phyloP scores from a whole-genome alignment of 2,888 invertebrate genomes.

The Alentia gelatinosa region DNA sequence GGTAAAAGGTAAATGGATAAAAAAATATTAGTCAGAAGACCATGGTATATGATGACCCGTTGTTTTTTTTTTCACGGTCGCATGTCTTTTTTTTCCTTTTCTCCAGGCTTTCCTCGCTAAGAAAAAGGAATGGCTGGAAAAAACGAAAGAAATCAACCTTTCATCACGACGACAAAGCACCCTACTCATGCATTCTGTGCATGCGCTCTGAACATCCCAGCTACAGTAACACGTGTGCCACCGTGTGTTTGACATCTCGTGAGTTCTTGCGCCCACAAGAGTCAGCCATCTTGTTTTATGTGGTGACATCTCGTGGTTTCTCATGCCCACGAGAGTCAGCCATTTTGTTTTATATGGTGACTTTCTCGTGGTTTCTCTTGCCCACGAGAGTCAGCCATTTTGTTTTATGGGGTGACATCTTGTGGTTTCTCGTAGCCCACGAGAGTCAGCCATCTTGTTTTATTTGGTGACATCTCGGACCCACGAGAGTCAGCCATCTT shows the following conservation, averaged over 20 bases:
- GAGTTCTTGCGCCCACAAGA: not conserved
- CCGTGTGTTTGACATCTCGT: slow-evolving; percentile 5
- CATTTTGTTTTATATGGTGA: too few species aligned
- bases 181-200: slow-evolving; percentile 64
- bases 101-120: slow-evolving; percentile 65
- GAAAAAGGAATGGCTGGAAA: slow-evolving; percentile 67
- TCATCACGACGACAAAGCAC: slow-evolving; percentile 65
- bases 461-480: not conserved
- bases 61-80: slow-evolving; percentile 17
- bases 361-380: too few species aligned
- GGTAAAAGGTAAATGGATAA: not conserved
- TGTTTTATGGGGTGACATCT: too few species aligned
- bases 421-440: not conserved
- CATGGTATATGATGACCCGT: slow-evolving; percentile 33
- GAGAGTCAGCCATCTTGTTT: not conserved
- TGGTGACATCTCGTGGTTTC: slow-evolving; percentile 23
- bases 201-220: slow-evolving; percentile 60
- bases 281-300: not conserved
- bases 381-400: too few species aligned
- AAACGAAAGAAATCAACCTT: slow-evolving; percentile 64
- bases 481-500: not conserved
- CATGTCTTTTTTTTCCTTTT: slow-evolving; percentile 53
- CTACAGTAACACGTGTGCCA: slow-evolving; percentile 16
- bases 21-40: not conserved
- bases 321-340: slow-evolving; percentile 12